Base-by-base conservation (phyloP, 2,113 vertebrate genomes). In the Cyprinus carpio region DNA sequence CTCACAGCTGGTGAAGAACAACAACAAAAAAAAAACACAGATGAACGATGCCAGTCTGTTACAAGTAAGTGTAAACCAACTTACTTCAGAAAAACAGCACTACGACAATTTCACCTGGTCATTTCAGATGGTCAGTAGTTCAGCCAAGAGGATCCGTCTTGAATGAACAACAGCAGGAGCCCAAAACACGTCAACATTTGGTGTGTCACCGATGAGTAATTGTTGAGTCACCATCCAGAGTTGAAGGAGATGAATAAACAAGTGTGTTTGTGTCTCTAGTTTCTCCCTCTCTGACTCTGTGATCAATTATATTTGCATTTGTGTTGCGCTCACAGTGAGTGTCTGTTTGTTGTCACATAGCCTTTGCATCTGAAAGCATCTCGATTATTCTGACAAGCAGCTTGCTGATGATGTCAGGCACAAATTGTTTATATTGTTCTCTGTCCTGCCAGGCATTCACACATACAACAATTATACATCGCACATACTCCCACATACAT, bases 121-220 rank as follows among this genome's bases (percentile, higher is more conserved):
- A 76, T 25, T 75, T 40, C 4, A 71, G 67, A 23, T 40, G 67
- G 31, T 4, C n/a, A 46, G 46, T 54, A 54, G 8, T 7, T 18
- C 8, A 16, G 7, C 72, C 2, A 88, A 89, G 79, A 81, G 84
- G 77, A 90, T 90, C 84, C 64, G 89, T 87, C 20, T 79, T 69
- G 84, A 87, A 89, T 82, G 81, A 83, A 72, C 49, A 81, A 87
- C 88, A 78, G 65, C 58, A 72, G 86, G 54, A 78, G 85, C 86
- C 88, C 88, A 74, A 77, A 76, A 82, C 82, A 88, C 89, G 89
- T 92, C 88, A 89, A 90, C 84, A 85, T 91, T 87, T 89, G 90
- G 77, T 87, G 89, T 88, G 85, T 88, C 87, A 89, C 88, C 87
- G 83, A 90, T 88, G 87, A 92, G 80, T 90, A 91, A 91, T 92